Base-by-base conservation (phyloP, 2,113 vertebrate genomes). In the Muntiacus reevesi region DNA sequence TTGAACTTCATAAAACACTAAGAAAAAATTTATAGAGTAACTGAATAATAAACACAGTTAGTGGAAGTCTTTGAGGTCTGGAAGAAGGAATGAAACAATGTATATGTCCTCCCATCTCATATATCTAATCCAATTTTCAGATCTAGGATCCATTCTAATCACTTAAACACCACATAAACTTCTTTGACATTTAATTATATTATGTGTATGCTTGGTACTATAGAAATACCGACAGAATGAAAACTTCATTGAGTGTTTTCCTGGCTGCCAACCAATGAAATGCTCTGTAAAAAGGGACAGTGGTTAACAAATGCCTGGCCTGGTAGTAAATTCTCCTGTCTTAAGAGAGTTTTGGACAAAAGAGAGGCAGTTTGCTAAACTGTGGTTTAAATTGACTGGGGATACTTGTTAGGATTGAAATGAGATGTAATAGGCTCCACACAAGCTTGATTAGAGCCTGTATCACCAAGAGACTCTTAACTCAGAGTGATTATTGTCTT, bases 141-240 rank as follows among this genome's bases (percentile, higher is more conserved):
- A 94, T 92, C 91, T 97, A 87, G 10, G 50, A 45, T 97, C 91
- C 83, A 43, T 94, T 94, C 57, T 86, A 92, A 89, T 96, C 97
- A 87, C 83, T 90, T 93, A 97, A 97, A 95, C 45, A 87, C 84
- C 71, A 96, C 85, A 98, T 94, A 97, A 98, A 97, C 88, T 92
- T 98, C 96, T 96, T 59, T 94, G 96, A 95, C 76, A 91, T 59
- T 97, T 95, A 97, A 97, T 98, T 98, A 98, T 97, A 97, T 91
- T 96, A 98, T 97, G 81, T 13, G 90, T 78, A 81, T 94, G 2
- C 71, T 14, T 87, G 50, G 87, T 95, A 64, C 45, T 64, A 71
- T 19, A 87, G 96, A 52, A 97, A 85, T 74, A 95, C 40, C 0
- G 17, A 97, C 25, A 91, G 4, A 94, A 64, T 95, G 94, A 87